Percentiles rank a stretch among this genome's conserved stretches.
Evolutionary conservation across 2,113 vertebrate genomes (phyloP).

Genomic region (Cisticola juncidis): DNA sequence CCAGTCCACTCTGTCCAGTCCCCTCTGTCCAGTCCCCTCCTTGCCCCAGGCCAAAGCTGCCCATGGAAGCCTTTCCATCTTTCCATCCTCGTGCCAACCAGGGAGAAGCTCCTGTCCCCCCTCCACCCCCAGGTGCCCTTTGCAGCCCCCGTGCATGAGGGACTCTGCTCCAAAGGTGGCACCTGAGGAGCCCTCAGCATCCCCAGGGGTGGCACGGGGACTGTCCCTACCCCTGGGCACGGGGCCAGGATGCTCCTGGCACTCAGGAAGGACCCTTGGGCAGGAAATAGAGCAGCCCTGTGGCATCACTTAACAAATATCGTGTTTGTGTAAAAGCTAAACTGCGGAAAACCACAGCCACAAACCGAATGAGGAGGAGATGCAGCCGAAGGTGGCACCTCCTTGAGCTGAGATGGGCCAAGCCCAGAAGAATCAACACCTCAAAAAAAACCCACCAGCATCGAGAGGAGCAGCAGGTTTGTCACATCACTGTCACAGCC

Average conservation of each 20-base stretch:
- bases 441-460: background rate
- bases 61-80: background rate
- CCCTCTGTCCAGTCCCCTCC: too few species aligned
- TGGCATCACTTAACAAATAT: background rate
- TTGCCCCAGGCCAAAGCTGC: background rate
- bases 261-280: background rate
- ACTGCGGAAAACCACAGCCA: too few species aligned
- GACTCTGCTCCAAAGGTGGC: background rate
- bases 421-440: background rate
- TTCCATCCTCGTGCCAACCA: background rate
- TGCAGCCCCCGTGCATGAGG: background rate
- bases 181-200: rapidly evolving
- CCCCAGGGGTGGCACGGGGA: background rate
- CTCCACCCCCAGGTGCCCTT: background rate
- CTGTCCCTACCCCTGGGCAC: background rate
- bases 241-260: background rate
- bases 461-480: rapidly evolving
- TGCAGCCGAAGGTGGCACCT: background rate
- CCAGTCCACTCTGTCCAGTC: background rate
- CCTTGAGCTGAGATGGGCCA: rapidly evolving
- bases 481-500: background rate
- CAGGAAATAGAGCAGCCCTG: background rate
- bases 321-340: background rate
- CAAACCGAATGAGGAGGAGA: rapidly evolving
- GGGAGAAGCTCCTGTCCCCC: background rate